A percentile compares a stretch with the other conserved stretches of the same genome.
phyloP scores from a whole-genome alignment of 23 tunicate genomes.

The Halocynthia roretzi region DNA sequence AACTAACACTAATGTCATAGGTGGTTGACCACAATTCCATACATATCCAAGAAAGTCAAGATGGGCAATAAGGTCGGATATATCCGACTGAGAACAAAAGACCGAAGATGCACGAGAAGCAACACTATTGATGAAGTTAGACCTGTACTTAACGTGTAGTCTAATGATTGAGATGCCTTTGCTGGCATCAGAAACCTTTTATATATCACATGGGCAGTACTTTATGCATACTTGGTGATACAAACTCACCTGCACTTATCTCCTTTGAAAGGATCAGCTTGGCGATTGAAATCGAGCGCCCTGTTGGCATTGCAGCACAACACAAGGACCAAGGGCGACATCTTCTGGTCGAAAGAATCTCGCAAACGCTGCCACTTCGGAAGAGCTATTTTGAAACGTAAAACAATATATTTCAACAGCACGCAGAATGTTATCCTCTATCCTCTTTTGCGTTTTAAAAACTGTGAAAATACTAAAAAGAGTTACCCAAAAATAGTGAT shows the following conservation, averaged over 20 bases:
- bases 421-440: too few relatives aligned
- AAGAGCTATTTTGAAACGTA: constrained; percentile 13
- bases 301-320: constrained; percentile 55
- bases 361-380: constrained; percentile 76
- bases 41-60: too few relatives aligned
- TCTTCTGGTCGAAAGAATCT: constrained; percentile 41
- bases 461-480: too few relatives aligned
- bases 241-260: constrained; percentile 42
- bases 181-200: too few relatives aligned
- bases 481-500: too few relatives aligned
- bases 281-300: constrained; percentile 45
- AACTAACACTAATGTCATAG: too few relatives aligned
- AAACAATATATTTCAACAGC: neutral
- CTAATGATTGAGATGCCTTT: too few relatives aligned
- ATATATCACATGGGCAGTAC: too few relatives aligned
- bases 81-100: neutral
- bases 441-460: too few relatives aligned
- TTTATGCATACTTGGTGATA: neutral
- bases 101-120: neutral
- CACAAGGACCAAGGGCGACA: constrained; percentile 69
- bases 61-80: too few relatives aligned
- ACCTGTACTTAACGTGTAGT: too few relatives aligned
- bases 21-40: too few relatives aligned
- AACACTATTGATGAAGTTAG: constrained; percentile 1
- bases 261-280: constrained; percentile 61